These are phyloP conservation scores for Altica lythri DNA, from an alignment of 2,888 invertebrate species.

Conservation along the genomic window DNA sequence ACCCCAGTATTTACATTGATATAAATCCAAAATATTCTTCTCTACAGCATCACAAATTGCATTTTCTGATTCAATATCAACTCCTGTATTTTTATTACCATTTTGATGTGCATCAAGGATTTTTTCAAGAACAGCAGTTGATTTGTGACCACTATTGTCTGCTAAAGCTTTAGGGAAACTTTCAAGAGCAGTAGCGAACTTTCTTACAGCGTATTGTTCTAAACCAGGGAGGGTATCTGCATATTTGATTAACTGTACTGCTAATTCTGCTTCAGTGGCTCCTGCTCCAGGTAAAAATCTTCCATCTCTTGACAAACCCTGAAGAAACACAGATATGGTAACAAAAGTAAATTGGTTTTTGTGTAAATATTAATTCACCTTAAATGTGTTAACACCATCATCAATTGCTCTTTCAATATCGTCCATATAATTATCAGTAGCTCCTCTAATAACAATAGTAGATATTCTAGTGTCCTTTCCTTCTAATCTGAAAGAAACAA, in stretches of 20 bases:
- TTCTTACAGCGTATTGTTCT: conserved; percentile 95
- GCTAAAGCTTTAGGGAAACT: conserved; percentile 89
- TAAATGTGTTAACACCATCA: conserved; percentile 99
- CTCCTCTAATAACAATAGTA: conserved; percentile 92
- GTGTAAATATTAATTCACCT: conserved; percentile 60
- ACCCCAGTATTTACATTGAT: conserved; percentile 87
- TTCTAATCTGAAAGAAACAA: conserved; percentile 91
- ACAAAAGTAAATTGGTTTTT: conserved; percentile 8
- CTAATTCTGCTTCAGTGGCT: conserved; percentile 92
- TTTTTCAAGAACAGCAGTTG: conserved; percentile 84
- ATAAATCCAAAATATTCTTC: conserved; percentile 82
- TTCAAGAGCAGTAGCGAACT: conserved; percentile 89
- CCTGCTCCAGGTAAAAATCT: conserved; percentile 92
- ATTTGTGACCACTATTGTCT: conserved; percentile 91
- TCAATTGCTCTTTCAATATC: conserved; percentile 98
- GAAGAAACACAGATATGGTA: conserved; percentile 16
- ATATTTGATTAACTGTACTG: conserved; percentile 81
- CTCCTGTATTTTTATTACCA: conserved; percentile 68
- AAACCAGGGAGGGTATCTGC: conserved; percentile 93
- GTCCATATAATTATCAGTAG: conserved; percentile 98
- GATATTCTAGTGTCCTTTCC: conserved; percentile 84
- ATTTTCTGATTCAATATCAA: conserved; percentile 83
- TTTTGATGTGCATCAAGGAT: conserved; percentile 89
- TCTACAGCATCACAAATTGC: conserved; percentile 76
- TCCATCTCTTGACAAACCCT: conserved; percentile 53